Evolutionary conservation across 2,113 vertebrate species (phyloP), one percentile per base, ranked within the genome.

Genomic region (Labrus mixtus): DNA sequence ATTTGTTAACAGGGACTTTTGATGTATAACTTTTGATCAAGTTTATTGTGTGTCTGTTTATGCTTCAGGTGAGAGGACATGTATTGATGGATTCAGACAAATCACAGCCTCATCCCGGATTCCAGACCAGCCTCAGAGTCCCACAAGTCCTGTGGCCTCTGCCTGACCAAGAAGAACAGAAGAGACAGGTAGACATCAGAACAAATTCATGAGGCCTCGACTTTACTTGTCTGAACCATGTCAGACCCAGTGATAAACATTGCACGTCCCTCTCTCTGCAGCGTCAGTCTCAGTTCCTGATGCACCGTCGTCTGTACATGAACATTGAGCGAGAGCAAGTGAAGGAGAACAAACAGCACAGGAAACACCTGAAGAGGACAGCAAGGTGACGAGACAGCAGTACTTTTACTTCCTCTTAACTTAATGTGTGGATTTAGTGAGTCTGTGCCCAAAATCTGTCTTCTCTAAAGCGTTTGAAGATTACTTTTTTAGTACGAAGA

Each of bases 271-370:
- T 81, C 37, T 81, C 7, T 75, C 17, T 46, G 80, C 95, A 97
- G 98, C 94, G 87, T 17, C 95, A 95, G 91, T 91, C 82, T 29
- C 95, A 96, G 60, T 96, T 95, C 81, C 92, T 97, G 90, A 91
- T 90, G 82, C 88, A 94, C 69, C 94, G 96, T 6, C 95, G 95
- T 20, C 91, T 94, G 58, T 95, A 94, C 89, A 97, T 98, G 97
- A 94, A 79, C 60, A 56, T 91, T 0, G 97, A 99, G 83, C 91
- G 97, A 46, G 91, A 97, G 81, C 95, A 94, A 23, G 97, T 94
- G 46, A 95, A 95, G 87, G 95, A 97, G 16, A 95, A 90, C 69
- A 90, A 90, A 51, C 91, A 88, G 58, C 90, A 95, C 82, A 95
- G 79, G 55, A 95, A 96, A 51, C 95, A 94, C 55, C 92, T 94